These are phyloP conservation scores for Battus philenor DNA, from an alignment of 1,140 invertebrate genomes.

Conservation along the genomic window DNA sequence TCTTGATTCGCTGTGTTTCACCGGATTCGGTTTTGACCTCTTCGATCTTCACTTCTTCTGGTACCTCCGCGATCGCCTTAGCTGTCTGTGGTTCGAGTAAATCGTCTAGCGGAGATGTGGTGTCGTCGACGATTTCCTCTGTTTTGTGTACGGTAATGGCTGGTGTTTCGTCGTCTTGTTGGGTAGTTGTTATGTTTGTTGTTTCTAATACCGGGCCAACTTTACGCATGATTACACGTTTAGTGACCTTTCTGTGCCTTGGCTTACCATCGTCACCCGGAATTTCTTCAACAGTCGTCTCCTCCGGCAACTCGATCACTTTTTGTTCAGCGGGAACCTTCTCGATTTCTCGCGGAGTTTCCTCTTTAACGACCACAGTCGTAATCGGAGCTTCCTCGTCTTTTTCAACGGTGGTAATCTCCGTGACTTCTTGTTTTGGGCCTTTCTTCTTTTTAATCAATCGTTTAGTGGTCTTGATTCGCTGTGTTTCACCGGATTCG, in stretches of 20 bases:
- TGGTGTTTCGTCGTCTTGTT: conserved; percentile 38
- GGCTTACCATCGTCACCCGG: conserved; percentile 29
- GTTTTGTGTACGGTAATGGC: conserved; percentile 34
- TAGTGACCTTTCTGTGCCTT: conserved; percentile 40
- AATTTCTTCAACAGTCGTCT: conserved; percentile 32
- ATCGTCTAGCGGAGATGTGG: conserved; percentile 16
- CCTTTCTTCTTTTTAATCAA: conserved; percentile 52
- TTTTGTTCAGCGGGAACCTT: conserved; percentile 25
- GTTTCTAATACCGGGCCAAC: conserved; percentile 41
- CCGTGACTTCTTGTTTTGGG: conserved; percentile 36
- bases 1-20: conserved; percentile 23
- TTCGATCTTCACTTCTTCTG: conserved; percentile 54
- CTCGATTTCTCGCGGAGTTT: neutral
- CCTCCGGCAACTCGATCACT: conserved; percentile 30
- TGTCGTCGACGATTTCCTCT: conserved; percentile 35
- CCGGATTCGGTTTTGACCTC: conserved; percentile 49
- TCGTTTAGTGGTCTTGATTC: conserved; percentile 48
- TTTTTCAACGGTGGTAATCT: conserved; percentile 70
- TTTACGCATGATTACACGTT: conserved; percentile 49
- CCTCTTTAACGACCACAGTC: conserved; percentile 30
- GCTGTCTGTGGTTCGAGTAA: conserved; percentile 31
- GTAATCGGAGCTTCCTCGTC: conserved; percentile 58
- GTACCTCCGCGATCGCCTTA: conserved; percentile 39
- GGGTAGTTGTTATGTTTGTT: conserved; percentile 40
- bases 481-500: conserved; percentile 48